Base-by-base conservation (phyloP, 2,797 vertebrate genomes). In the Gadopsis marmoratus region DNA sequence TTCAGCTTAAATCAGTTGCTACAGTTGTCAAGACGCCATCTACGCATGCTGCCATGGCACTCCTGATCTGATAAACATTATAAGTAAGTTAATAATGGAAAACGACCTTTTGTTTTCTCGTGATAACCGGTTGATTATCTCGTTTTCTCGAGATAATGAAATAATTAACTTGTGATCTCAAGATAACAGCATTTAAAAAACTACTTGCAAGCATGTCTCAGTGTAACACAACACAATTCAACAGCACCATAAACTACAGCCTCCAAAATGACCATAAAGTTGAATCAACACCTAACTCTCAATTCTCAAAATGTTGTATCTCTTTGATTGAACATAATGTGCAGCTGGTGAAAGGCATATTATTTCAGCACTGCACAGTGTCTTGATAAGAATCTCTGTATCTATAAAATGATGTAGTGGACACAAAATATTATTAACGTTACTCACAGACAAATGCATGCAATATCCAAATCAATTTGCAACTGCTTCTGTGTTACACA, bases 401-500 rank as follows among this genome's bases (percentile, higher is more conserved):
- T 48, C 26, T 43, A 31, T 51, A 47, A n/a, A 48, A n/a, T 21
- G 11, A n/a, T 56, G 26, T 23, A 1, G 9, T 26, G 11, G 33
- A 43, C 9, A 41, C 14, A 21, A 31, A 4, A 7, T 23, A n/a
- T 50, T 7, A 5, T 11, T 61, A 47, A 54, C 3, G 1, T 62
- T 54, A 31, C 21, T 54, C 51, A 39, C 2, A 45, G 29, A 61
- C 21, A n/a, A 58, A 60, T 73, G 29, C 8, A 69, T 51, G 3
- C 1, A 53, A 47, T 45, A 58, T 60, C 19, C 7, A 68, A 67
- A 60, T 31, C 17, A 59, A 79, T 31, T 23, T 60, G 8, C 14
- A 43, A 59, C 8, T 72, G 14, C 86, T 77, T 86, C 11, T 91
- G 13, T 84, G 45, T 78, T 71, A 59, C 16, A 61, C 48, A 75